A percentile compares a stretch with the other conserved stretches of the same genome.
phyloP scores from a whole-genome alignment of 2,888 invertebrate genomes.

The Eremobia ochroleuca region DNA sequence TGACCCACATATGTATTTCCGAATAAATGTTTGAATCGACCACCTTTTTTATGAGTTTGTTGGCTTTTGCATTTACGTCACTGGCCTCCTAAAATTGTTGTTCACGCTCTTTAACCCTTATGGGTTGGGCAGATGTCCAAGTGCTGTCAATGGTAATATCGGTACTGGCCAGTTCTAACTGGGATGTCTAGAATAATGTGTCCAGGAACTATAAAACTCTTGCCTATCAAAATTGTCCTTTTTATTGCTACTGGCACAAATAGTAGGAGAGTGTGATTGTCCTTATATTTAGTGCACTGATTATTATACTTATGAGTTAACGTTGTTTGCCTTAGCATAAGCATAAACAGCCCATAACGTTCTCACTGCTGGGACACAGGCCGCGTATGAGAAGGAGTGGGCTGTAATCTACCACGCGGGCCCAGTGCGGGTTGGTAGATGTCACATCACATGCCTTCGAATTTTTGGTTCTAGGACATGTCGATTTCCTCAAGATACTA shows the following conservation, averaged over 20 bases:
- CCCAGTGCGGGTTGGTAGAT: too few species aligned
- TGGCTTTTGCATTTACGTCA: conserved; percentile 49
- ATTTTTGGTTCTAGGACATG: too few species aligned
- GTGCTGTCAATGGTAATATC: conserved; percentile 15
- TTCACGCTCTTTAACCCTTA: conserved; percentile 58
- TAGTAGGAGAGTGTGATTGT: neutral
- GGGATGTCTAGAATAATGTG: neutral
- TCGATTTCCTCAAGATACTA: too few species aligned
- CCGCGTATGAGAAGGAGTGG: too few species aligned
- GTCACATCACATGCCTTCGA: too few species aligned
- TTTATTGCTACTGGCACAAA: neutral
- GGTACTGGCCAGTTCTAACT: conserved; percentile 1
- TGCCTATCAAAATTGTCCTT: neutral
- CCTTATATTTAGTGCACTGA: too few species aligned
- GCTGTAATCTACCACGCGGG: too few species aligned
- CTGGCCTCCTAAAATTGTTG: conserved; percentile 40
- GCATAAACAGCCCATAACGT: neutral
- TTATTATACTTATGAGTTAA: too few species aligned
- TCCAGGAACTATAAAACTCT: conserved; percentile 5
- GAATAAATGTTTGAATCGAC: conserved; percentile 37
- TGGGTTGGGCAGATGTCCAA: conserved; percentile 56
- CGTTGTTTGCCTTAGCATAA: too few species aligned
- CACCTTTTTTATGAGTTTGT: conserved; percentile 54
- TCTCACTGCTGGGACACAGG: neutral
- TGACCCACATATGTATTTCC: conserved; percentile 36